Evolutionary conservation across 2,113 vertebrate species (phyloP).

Genomic region (Melanerpes formicivorus): DNA sequence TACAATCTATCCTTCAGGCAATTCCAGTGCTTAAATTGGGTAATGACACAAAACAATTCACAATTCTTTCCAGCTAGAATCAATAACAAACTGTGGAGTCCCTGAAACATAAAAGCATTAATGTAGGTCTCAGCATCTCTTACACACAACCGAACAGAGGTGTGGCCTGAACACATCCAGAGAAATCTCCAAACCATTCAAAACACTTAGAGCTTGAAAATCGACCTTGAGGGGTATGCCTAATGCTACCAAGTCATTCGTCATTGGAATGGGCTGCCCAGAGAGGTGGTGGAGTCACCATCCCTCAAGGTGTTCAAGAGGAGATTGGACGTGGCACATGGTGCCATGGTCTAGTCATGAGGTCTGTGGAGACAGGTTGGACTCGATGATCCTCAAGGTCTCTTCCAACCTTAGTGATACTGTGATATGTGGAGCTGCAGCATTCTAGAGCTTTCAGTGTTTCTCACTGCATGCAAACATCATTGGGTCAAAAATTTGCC

Average conservation of each 20-base stretch:
- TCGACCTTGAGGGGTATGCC: not conserved
- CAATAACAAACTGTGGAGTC: not conserved
- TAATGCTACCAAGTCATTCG: not conserved
- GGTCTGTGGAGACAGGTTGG: too few relatives aligned
- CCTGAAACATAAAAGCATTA: not conserved
- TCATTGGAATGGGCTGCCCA: too few relatives aligned
- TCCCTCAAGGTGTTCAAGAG: too few relatives aligned
- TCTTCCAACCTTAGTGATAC: too few relatives aligned
- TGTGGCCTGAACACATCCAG: not conserved
- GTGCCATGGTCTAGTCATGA: too few relatives aligned
- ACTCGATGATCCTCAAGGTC: too few relatives aligned
- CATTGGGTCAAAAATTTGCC: not conserved
- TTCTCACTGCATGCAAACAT: not conserved
- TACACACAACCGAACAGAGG: not conserved
- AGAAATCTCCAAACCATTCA: not conserved
- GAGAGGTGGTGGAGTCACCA: too few relatives aligned
- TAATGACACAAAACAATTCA: conserved; percentile 57
- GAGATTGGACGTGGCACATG: too few relatives aligned
- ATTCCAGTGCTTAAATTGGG: conserved; percentile 2
- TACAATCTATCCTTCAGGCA: conserved; percentile 44
- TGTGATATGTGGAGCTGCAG: not conserved
- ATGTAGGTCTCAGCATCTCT: rapidly evolving
- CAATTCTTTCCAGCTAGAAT: not conserved
- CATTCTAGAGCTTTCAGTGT: not conserved
- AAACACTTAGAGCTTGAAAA: not conserved